Evolutionary conservation across 2,113 vertebrate genomes (phyloP).

Genomic region (Megaceryle maxima): DNA sequence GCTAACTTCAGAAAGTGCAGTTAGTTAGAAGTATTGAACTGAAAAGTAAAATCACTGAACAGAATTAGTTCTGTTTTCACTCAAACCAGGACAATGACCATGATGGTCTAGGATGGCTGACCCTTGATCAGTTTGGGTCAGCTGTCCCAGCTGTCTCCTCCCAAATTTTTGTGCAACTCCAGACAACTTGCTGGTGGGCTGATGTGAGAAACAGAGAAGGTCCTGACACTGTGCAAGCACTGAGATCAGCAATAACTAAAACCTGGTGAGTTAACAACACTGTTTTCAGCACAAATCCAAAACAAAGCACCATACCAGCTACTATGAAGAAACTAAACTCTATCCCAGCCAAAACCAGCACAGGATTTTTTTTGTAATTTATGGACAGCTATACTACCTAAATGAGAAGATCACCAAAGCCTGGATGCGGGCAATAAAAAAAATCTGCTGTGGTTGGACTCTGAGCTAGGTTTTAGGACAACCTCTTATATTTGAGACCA

Average conservation of each 20-base stretch:
- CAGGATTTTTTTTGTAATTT: neutral
- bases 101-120: neutral
- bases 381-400: neutral
- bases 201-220: neutral
- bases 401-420: neutral
- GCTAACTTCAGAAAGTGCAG: no score
- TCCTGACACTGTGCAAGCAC: neutral
- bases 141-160: neutral
- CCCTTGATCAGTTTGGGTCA: neutral
- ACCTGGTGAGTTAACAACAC: neutral
- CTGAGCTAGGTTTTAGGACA: neutral
- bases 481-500: neutral
- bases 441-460: neutral
- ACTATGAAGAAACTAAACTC: neutral
- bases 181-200: neutral
- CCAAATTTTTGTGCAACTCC: neutral
- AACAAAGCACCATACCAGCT: neutral
- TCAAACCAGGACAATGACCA: neutral
- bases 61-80: no score
- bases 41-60: no score
- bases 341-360: neutral
- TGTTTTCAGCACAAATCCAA: neutral
- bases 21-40: no score
- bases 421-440: neutral
- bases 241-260: neutral